Evolutionary conservation across 2,113 vertebrate species (phyloP), one percentile per base, ranked within the genome.

Genomic region (Otolemur garnettii): DNA sequence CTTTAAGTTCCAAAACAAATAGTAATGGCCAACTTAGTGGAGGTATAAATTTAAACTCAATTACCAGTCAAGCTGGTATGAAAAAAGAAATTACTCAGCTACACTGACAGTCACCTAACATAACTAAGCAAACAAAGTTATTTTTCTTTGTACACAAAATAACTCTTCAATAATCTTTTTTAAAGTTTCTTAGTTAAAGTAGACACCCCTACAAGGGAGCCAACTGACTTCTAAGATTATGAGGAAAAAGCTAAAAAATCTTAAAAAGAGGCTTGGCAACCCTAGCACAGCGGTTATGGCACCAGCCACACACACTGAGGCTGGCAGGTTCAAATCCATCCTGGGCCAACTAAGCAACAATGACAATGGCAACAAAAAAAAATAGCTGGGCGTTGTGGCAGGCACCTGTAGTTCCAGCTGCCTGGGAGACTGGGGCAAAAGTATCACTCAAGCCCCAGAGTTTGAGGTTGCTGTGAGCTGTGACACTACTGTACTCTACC

Each of bases 1-100:
- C 13, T 22, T 38, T 7, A 94, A 94, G 35, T 87, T 72, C 59
- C 53, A 92, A 92, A 91, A 42, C 66, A 81, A 69, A 28, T 15
- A 57, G 10, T 72, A 57, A 79, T 0, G 62, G 50, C 18, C 35
- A 80, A 19, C 21, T 30, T 7, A 35, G 45, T 10, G 9, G 19
- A 83, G 6, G 12, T 17, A 81, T 57, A 26, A 64, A 93, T 66
- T 4, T 42, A 45, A 84, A 87, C 38, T 75, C 64, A 45, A 26
- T 42, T 38, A 17, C 22, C 1, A 26, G 21, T 50, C 53, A 42
- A 18, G 28, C 3, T 71, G 19, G 13, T 91, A 45, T 2, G 26
- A n/a, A 2, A 11, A 86, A 86, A 24, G 21, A 21, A 90, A 79
- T 11, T 45, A 35, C 28, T 66, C 77, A 92, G 5, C 19, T 55